A percentile compares a stretch with the other conserved stretches of the same genome.
Conservation (phyloP, 2,113 vertebrate genomes). For the Athene cunicularia region DNA sequence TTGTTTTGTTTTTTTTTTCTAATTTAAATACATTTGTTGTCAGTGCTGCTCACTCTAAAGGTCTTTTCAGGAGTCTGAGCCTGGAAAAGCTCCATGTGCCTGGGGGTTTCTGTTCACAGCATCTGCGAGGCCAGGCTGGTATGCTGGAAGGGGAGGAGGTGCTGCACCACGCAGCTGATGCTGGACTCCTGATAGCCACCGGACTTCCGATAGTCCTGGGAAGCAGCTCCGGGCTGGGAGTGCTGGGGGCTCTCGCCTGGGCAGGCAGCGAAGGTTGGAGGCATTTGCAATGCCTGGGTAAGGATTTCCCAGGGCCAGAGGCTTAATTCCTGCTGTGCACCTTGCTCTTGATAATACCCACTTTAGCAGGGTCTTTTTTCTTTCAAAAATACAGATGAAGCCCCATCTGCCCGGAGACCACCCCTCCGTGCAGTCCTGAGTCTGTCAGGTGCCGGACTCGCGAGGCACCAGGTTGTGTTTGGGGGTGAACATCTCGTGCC, state of each 20-base stretch:
- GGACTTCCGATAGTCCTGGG: accelerated
- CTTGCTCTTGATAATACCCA: accelerated
- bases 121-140: not conserved
- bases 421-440: not conserved
- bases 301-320: not conserved
- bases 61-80: not conserved
- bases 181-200: accelerated
- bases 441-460: not conserved
- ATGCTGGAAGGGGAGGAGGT: not conserved
- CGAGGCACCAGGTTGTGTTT: accelerated
- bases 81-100: not conserved
- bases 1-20: not conserved
- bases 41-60: not conserved
- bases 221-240: not conserved
- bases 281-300: not conserved
- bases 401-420: accelerated
- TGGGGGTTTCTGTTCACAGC: not conserved
- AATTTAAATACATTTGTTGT: slow-evolving; percentile 14
- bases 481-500: not conserved
- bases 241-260: not conserved
- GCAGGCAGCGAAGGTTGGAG: accelerated
- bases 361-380: not conserved
- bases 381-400: not conserved
- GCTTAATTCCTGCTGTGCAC: not conserved
- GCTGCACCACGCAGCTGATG: accelerated